phyloP scores from a whole-genome alignment of 2,113 vertebrate genomes.

The Limnothrissa miodon region DNA sequence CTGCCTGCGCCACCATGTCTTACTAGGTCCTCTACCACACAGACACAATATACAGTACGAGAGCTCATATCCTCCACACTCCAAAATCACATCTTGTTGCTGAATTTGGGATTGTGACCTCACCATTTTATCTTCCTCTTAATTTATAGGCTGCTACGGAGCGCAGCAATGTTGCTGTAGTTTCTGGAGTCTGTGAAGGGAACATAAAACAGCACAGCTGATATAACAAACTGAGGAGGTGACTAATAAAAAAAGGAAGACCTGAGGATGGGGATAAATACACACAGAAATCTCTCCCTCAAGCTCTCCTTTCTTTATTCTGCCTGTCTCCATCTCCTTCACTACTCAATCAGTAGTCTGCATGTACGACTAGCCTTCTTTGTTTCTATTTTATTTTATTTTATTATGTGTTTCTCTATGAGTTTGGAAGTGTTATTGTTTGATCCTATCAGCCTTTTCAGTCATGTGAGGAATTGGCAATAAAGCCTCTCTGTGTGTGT shows the following conservation, averaged over 20 bases:
- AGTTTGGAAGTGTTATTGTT: neutral
- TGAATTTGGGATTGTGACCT: neutral
- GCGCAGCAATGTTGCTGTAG: neutral
- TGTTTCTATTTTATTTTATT: neutral
- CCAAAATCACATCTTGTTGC: neutral
- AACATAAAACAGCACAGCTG: neutral
- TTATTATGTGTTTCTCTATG: neutral
- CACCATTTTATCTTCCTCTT: neutral
- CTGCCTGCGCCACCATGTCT: neutral
- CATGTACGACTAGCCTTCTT: neutral
- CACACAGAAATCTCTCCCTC: neutral
- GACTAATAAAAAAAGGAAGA: neutral
- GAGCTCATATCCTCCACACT: too few relatives aligned
- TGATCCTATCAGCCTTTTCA: slow-evolving; percentile 17
- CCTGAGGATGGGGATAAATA: neutral
- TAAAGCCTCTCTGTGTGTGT: too few relatives aligned
- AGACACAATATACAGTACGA: too few relatives aligned
- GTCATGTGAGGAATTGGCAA: too few relatives aligned
- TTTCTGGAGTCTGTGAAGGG: neutral
- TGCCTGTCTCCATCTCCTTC: neutral
- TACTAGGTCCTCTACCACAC: neutral
- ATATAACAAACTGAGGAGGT: neutral
- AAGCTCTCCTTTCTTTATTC: neutral
- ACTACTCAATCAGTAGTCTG: neutral
- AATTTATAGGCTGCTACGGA: neutral